phyloP scores from a whole-genome alignment of 2,888 invertebrate species.

The Dioctria rufipes region DNA sequence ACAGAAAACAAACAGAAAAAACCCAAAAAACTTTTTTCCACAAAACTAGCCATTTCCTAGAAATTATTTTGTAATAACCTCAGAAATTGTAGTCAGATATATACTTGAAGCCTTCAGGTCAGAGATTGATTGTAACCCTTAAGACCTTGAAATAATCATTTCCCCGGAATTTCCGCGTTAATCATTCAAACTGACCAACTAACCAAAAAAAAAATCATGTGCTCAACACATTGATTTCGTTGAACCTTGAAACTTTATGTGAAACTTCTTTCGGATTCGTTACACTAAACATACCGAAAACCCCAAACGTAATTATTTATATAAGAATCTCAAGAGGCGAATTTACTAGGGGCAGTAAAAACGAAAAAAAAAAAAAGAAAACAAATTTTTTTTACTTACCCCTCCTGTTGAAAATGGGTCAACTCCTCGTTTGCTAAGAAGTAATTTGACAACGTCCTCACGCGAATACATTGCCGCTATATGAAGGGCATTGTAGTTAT shows the following conservation, averaged over 20 bases:
- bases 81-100: too few species aligned
- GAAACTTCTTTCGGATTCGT: background rate
- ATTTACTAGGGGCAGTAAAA: background rate
- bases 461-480: slow-evolving; percentile 95
- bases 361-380: slow-evolving; percentile 1
- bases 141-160: slow-evolving; percentile 8
- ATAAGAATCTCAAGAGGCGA: background rate
- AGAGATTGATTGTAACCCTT: background rate
- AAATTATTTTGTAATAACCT: background rate
- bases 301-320: slow-evolving; percentile 10
- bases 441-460: slow-evolving; percentile 93
- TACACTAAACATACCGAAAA: background rate
- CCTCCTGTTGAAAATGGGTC: slow-evolving; percentile 95
- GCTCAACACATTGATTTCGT: background rate
- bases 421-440: slow-evolving; percentile 90
- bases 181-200: slow-evolving; percentile 16
- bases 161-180: slow-evolving; percentile 16
- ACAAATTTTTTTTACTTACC: slow-evolving; percentile 76
- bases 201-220: background rate
- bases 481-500: slow-evolving; percentile 95
- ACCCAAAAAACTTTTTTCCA: background rate
- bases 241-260: background rate
- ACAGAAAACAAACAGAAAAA: too few species aligned
- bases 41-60: background rate
- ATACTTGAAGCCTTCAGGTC: too few species aligned